phyloP scores from a whole-genome alignment of 2,797 vertebrate species.

The Tachyglossus aculeatus region DNA sequence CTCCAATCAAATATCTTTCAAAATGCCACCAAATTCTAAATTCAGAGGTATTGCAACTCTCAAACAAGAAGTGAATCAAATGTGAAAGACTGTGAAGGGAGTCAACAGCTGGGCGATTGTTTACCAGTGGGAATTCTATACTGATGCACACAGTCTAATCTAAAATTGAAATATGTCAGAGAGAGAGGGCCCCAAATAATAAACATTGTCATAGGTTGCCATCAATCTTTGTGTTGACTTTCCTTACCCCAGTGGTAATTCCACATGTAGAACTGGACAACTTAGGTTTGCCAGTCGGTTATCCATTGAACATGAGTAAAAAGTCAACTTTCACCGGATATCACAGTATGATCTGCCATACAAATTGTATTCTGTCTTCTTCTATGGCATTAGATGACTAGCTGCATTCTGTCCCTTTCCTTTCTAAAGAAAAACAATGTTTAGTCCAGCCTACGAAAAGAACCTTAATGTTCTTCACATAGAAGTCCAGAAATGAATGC shows the following conservation, averaged over 20 bases:
- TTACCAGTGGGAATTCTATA: background rate
- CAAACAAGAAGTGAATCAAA: background rate
- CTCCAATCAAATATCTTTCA: background rate
- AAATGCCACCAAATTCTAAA: background rate
- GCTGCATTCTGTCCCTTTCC: background rate
- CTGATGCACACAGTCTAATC: rapidly evolving
- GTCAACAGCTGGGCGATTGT: rapidly evolving
- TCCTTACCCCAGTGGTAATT: background rate
- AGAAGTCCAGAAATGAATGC: constrained; percentile 22
- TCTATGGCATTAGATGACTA: background rate
- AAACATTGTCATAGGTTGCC: background rate
- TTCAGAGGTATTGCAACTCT: background rate
- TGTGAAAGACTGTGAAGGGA: background rate
- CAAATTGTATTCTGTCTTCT: background rate
- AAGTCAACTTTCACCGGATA: background rate
- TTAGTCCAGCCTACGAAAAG: constrained; percentile 25
- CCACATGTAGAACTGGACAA: background rate
- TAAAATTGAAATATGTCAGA: rapidly evolving
- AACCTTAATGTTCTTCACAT: constrained; percentile 16
- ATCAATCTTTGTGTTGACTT: background rate
- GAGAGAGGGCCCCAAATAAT: too few species aligned
- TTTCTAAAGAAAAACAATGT: constrained; percentile 8
- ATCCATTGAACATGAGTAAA: background rate
- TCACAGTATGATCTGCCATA: background rate
- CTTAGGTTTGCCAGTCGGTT: too few species aligned